Evolutionary conservation across 2,797 vertebrate species (phyloP).

Genomic region (Podargus strigoides): DNA sequence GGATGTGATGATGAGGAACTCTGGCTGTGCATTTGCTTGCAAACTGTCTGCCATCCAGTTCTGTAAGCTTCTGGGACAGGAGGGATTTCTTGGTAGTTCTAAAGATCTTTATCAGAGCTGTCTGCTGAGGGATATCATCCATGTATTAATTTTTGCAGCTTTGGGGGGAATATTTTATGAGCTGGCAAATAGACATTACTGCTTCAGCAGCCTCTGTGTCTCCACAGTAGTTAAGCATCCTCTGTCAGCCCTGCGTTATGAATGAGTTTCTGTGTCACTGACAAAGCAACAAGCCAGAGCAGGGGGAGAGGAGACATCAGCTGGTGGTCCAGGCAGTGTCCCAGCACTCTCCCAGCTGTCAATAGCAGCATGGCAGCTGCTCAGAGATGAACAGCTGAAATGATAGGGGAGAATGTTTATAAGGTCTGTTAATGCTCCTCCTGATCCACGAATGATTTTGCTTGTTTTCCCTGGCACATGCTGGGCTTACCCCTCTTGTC

Average conservation of each 20-base stretch:
- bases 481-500: neutral
- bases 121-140: neutral
- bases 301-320: neutral
- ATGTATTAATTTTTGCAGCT: neutral
- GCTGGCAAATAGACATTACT: neutral
- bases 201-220: neutral
- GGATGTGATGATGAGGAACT: neutral
- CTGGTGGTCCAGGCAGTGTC: slow-evolving; percentile 44
- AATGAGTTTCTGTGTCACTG: slow-evolving; percentile 15
- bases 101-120: neutral
- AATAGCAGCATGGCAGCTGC: neutral
- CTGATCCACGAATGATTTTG: neutral
- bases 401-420: neutral
- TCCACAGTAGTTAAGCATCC: neutral
- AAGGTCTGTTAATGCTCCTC: neutral
- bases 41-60: neutral
- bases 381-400: slow-evolving; percentile 61
- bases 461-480: slow-evolving; percentile 14
- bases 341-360: slow-evolving; percentile 57
- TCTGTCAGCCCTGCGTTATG: neutral
- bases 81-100: neutral
- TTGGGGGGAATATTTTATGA: neutral
- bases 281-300: neutral
- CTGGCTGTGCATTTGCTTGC: neutral
- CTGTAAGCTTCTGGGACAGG: neutral